Percentiles rank a stretch among this genome's conserved stretches.
Conservation (phyloP, 2,113 vertebrate genomes). For the Aphyosemion australe region DNA sequence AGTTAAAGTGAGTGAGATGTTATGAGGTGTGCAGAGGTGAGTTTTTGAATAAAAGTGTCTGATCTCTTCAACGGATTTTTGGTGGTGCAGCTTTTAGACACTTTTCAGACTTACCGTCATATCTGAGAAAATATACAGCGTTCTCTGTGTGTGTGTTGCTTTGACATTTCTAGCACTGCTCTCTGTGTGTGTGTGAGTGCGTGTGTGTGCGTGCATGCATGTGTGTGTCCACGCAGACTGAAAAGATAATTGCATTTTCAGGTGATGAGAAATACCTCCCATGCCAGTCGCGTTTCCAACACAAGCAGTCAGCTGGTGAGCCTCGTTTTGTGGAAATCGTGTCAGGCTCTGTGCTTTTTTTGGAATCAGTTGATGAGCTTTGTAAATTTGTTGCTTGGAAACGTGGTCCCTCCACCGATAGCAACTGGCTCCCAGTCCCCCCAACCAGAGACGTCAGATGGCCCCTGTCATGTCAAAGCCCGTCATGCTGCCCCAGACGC, state of each 20-base stretch:
- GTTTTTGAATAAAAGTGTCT: background rate
- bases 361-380: background rate
- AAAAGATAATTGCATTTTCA: constrained; percentile 63
- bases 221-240: background rate
- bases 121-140: background rate
- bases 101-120: constrained; percentile 5
- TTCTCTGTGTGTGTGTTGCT: constrained; percentile 4
- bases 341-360: background rate
- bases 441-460: constrained; percentile 86
- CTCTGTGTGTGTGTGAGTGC: background rate
- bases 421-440: constrained; percentile 94
- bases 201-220: background rate
- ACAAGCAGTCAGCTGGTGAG: constrained; percentile 84
- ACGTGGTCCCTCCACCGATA: constrained; percentile 58
- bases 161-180: constrained; percentile 6
- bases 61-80: background rate
- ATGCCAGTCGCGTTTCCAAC: constrained; percentile 78
- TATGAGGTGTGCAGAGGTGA: background rate
- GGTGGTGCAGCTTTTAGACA: background rate
- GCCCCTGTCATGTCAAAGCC: constrained; percentile 91
- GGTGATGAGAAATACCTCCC: constrained; percentile 86
- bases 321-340: constrained; percentile 21
- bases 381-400: constrained; percentile 21
- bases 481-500: constrained; percentile 91
- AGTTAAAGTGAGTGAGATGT: background rate